Conservation (phyloP, 2,888 invertebrate genomes). For the Sarcophaga subvicina region DNA sequence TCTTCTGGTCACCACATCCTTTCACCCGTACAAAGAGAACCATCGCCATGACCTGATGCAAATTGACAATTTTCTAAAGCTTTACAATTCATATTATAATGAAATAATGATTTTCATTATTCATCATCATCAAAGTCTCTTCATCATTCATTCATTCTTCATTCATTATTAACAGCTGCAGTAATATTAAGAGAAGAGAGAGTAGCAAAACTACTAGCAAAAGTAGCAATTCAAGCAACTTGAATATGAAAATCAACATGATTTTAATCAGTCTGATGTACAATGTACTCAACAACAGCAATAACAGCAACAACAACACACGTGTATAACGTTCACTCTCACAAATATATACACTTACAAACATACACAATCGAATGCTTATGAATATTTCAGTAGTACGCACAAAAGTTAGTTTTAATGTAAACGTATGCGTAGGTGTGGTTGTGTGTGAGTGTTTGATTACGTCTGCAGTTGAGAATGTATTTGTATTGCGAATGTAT, state of each 20-base stretch:
- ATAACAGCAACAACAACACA: not conserved
- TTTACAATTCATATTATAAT: conserved; percentile 15
- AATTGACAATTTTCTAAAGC: conserved; percentile 14
- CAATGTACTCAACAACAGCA: not conserved
- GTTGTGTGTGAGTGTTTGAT: not conserved
- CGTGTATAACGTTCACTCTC: no score
- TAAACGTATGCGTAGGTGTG: not conserved
- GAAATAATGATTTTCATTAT: not conserved
- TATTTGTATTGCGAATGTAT: not conserved
- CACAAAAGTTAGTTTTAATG: not conserved
- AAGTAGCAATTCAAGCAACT: not conserved
- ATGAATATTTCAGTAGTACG: not conserved
- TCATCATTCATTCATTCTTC: conserved; percentile 3
- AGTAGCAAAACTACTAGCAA: not conserved
- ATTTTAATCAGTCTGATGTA: conserved; percentile 19
- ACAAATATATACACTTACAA: not conserved
- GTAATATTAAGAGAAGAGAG: not conserved
- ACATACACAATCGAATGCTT: not conserved
- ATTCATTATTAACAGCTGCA: no score
- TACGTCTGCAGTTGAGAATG: not conserved
- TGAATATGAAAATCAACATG: conserved; percentile 17
- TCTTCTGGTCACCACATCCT: not conserved
- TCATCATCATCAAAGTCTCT: conserved; percentile 1
- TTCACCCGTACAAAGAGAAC: not conserved
- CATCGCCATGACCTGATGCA: not conserved